Conservation (phyloP, 2,113 vertebrate species). For the Vicugna pacos region DNA sequence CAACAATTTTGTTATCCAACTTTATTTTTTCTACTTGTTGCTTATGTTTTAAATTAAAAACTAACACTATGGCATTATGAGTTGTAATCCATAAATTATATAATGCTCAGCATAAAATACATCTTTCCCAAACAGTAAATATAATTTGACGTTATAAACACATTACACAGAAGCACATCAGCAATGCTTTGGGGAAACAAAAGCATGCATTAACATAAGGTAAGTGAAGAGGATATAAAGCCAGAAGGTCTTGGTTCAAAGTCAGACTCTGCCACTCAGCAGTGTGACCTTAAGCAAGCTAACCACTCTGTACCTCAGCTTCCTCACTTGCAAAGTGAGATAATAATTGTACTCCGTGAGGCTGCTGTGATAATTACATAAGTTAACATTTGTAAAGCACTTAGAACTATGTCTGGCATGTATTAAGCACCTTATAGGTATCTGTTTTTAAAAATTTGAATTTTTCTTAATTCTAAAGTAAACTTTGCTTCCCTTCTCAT, state of each 20-base stretch:
- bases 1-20: neutral
- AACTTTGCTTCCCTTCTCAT: neutral
- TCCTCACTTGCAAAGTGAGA: neutral
- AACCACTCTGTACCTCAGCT: neutral
- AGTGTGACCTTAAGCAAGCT: neutral
- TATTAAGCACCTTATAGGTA: neutral
- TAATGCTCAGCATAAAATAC: neutral
- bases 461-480: neutral
- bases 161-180: neutral
- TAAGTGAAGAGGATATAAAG: conserved; percentile 23
- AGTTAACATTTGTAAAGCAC: neutral
- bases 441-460: neutral
- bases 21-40: conserved; percentile 10
- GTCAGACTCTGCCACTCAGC: neutral
- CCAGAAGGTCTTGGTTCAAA: neutral
- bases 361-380: neutral
- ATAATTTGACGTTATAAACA: neutral
- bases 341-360: neutral
- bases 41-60: conserved; percentile 41
- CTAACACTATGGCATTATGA: neutral
- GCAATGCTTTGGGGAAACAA: neutral
- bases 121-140: conserved; percentile 39
- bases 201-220: neutral
- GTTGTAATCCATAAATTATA: conserved; percentile 1
- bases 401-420: conserved; percentile 6